Evolutionary conservation across 2,888 invertebrate species (phyloP).

Genomic region (Diploptera punctata): DNA sequence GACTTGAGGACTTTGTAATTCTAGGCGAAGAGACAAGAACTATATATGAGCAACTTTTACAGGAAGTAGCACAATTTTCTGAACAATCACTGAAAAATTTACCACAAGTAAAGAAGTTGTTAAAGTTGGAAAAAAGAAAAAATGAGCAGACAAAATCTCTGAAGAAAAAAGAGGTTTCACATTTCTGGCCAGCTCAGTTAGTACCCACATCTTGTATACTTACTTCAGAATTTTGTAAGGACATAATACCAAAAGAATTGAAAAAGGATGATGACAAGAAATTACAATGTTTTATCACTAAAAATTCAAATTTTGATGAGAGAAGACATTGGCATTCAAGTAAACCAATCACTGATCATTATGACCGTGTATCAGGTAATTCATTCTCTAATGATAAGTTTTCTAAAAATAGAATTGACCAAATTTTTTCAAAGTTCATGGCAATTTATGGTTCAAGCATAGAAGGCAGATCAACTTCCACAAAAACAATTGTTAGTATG

Average conservation of each 20-base stretch:
- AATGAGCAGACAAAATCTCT: too few species aligned
- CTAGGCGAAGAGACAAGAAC: background rate
- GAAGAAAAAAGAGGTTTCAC: too few species aligned
- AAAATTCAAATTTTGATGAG: conserved; percentile 12
- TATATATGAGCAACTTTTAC: background rate
- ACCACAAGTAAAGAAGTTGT: too few species aligned
- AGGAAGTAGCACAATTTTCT: background rate
- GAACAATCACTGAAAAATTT: background rate
- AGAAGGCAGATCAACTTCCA: conserved; percentile 5
- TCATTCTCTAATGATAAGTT: too few species aligned
- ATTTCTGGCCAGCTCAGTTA: background rate
- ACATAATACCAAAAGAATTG: background rate
- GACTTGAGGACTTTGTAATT: background rate
- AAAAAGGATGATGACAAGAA: background rate
- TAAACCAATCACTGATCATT: conserved; percentile 1
- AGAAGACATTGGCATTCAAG: conserved; percentile 16
- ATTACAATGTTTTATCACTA: background rate
- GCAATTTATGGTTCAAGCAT: conserved; percentile 18
- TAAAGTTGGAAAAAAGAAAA: too few species aligned
- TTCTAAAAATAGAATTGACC: too few species aligned
- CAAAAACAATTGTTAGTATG: conserved; percentile 15
- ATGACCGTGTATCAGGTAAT: background rate
- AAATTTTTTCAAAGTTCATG: conserved; percentile 11
- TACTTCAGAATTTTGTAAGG: background rate
- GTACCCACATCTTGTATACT: conserved; percentile 2